Conservation (phyloP, 1,140 invertebrate genomes). For the Aplysia californica region DNA sequence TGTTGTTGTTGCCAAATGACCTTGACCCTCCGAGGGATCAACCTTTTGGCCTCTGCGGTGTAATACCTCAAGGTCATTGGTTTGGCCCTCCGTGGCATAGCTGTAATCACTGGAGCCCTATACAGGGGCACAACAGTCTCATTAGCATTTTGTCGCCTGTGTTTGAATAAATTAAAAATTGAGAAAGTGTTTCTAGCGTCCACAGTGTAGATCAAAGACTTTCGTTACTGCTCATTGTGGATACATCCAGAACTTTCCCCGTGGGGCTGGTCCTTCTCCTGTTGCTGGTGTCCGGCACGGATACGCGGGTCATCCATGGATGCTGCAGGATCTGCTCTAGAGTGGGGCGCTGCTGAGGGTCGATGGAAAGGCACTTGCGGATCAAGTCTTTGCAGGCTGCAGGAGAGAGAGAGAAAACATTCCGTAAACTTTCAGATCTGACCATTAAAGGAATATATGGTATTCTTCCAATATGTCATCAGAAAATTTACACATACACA, state of each 20-base stretch:
- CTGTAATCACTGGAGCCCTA: slow-evolving; percentile 13
- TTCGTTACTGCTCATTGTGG: slow-evolving; percentile 54
- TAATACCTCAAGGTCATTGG: slow-evolving; percentile 11
- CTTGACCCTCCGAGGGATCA: too few relatives aligned
- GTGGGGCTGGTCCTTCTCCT: slow-evolving; percentile 37
- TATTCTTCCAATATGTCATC: too few relatives aligned
- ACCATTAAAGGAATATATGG: too few relatives aligned
- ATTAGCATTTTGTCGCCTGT: too few relatives aligned
- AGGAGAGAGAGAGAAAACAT: slow-evolving; percentile 42
- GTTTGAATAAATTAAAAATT: too few relatives aligned
- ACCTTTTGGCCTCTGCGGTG: background rate
- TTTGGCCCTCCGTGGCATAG: background rate
- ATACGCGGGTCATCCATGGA: slow-evolving; percentile 69
- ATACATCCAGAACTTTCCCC: slow-evolving; percentile 42
- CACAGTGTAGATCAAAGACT: slow-evolving; percentile 55
- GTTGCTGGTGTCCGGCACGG: slow-evolving; percentile 27
- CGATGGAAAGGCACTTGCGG: slow-evolving; percentile 71
- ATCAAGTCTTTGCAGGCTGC: slow-evolving; percentile 75
- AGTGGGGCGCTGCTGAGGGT: slow-evolving; percentile 70
- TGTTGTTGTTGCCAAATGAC: too few relatives aligned
- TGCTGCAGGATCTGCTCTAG: slow-evolving; percentile 74
- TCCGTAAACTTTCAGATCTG: background rate
- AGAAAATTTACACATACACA: too few relatives aligned
- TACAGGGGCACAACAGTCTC: too few relatives aligned
- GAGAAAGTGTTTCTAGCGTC: too few relatives aligned